These are phyloP conservation scores for Agriopis marginaria DNA, from an alignment of 2,888 invertebrate genomes.

Conservation along the genomic window DNA sequence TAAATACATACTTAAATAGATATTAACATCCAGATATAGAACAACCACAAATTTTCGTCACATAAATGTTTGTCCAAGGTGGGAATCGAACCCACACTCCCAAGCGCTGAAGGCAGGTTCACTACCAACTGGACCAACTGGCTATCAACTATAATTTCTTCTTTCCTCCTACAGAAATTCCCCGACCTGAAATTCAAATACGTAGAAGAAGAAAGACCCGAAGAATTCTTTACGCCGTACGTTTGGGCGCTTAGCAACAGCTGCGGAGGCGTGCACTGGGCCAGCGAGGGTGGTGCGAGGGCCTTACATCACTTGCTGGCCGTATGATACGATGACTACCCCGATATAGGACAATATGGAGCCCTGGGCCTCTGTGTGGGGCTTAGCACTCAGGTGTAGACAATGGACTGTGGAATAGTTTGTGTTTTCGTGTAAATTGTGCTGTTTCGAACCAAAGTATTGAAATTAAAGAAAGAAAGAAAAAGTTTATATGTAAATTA, in stretches of 20 bases:
- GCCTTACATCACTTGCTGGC: slow-evolving; percentile 67
- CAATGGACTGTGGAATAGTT: background rate
- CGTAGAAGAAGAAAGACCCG: slow-evolving; percentile 99
- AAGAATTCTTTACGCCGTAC: slow-evolving; percentile 99
- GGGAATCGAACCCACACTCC: no score
- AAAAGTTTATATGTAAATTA: no score
- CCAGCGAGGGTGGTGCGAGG: slow-evolving; percentile 75
- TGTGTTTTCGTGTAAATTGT: background rate
- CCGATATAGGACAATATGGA: slow-evolving; percentile 23
- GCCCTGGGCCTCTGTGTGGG: slow-evolving; percentile 20
- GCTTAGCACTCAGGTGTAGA: slow-evolving; percentile 12
- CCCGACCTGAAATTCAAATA: slow-evolving; percentile 99
- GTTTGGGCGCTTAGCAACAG: slow-evolving; percentile 96
- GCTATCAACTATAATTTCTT: background rate
- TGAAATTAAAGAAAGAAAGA: no score
- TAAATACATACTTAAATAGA: no score
- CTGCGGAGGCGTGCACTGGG: slow-evolving; percentile 83
- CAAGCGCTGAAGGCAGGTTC: no score
- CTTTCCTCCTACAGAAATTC: slow-evolving; percentile 91
- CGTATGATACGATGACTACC: slow-evolving; percentile 57
- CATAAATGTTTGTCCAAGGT: no score
- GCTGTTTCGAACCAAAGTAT: no score
- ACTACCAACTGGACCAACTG: no score
- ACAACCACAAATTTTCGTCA: no score
- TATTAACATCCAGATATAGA: no score